phyloP scores from a whole-genome alignment of 1,140 invertebrate genomes.

The Sipha flava region DNA sequence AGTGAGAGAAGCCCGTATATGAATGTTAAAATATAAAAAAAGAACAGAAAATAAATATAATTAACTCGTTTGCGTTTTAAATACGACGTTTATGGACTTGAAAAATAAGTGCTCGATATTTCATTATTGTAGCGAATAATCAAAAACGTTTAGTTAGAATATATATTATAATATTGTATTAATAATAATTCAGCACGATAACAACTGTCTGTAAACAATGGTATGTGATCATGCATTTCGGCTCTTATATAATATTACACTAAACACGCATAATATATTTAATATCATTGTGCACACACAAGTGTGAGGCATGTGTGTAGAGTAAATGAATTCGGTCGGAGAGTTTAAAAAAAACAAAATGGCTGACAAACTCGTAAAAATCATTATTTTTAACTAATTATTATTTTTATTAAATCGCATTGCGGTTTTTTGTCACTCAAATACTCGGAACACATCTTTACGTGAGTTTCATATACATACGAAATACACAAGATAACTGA shows the following conservation, averaged over 20 bases:
- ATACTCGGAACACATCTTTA: no score
- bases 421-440: not conserved
- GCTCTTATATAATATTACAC: not conserved
- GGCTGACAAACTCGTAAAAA: not conserved
- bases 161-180: not conserved
- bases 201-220: not conserved
- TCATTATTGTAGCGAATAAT: no score
- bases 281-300: conserved; percentile 15
- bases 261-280: not conserved
- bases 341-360: conserved; percentile 7
- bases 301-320: not conserved
- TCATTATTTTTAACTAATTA: not conserved
- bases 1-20: no score
- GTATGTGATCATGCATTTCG: not conserved
- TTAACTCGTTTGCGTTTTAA: no score
- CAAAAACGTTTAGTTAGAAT: no score
- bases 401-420: not conserved
- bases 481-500: no score
- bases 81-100: no score
- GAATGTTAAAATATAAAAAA: no score
- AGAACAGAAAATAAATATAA: no score
- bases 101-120: no score
- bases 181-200: not conserved
- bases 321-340: conserved; percentile 9
- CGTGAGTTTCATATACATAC: no score